Evolutionary conservation across 2,888 invertebrate genomes (phyloP), one percentile per base, ranked within the genome.

Genomic region (Agrilus biguttatus): DNA sequence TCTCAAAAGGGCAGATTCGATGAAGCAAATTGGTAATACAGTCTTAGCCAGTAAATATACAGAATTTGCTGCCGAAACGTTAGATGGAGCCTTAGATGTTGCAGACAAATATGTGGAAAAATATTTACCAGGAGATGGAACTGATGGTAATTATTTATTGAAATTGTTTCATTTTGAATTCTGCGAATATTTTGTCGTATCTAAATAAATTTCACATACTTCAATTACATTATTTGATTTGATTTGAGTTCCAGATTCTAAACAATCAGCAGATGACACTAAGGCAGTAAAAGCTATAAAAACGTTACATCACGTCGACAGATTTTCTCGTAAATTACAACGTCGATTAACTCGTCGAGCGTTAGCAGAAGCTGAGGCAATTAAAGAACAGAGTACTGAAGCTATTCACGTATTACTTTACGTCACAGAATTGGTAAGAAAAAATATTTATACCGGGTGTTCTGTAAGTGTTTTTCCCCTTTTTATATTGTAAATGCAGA

Each of bases 81-180:
- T 87, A 21, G 85, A 86, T 59, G 78, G 78, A 12, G 87, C 84
- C 4, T 70, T 88, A 37, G 73, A 78, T 52, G 80, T 78, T 14
- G 87, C 86, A 19, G 88, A 88, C 58, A 78, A 79, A 58, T 86
- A 85, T 58, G 81, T 88, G 38, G 87, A 88, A 66, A 84, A 76
- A 64, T 85, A 83, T 62, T 69, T 88, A 51, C 83, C 86, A 19
- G 75, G 76, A 8, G 80, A 79, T 59, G 66, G 73, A 34, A 78
- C 78, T 57, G 78, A 79, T 62, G 64, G 65, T 47, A 81, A 28
- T 28, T 28, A 21, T 21, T 6, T 5, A 21, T 5, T 17, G 4
- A 4, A 17, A 17, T 17, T 17, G 17, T 17, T 17, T 17, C 17
- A 3, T 4, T 3, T 17, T 17, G 17, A 17, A 17, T 17, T 17